Base-by-base conservation (phyloP, 2,797 vertebrate genomes). In the Phoxinus dragarum region DNA sequence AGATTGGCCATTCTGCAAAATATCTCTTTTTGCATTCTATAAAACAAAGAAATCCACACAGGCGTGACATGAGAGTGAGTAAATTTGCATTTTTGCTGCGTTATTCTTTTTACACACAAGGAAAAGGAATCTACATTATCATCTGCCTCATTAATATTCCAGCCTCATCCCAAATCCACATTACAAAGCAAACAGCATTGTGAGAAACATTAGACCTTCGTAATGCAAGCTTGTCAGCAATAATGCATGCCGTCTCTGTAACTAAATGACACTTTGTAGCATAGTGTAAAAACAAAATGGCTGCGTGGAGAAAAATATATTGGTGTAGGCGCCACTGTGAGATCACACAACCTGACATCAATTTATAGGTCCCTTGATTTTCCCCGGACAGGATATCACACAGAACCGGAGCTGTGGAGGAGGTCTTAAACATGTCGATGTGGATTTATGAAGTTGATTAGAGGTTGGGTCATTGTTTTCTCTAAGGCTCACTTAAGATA, bases 361-460 rank as follows among this genome's bases (percentile, higher is more conserved):
- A 88, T 87, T 87, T 88, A 83, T 72, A 78, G 72, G 47, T 47
- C 75, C 61, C 66, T 56, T 14, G 34, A 42, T 75, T 54, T 61
- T 17, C 56, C 34, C 80, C 75, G 81, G 89, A 67, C 11, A 81
- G 81, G 82, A 49, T 36, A 88, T 89, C 86, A 81, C 78, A 72
- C 59, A 80, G 81, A 87, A 87, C 86, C 79, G 85, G 21, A 91
- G 83, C 87, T 84, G 91, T 88, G 67, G 91, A 92, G 88, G 61
- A 42, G 88, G 91, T 91, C 94, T 92, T 92, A 87, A 88, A 90
- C 86, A 89, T 85, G 92, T 92, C 92, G 88, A 90, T 91, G 89
- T 89, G 92, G 90, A 92, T 92, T 90, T 90, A 88, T 87, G 86
- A 93, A 93, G 86, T 87, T 91, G 89, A 93, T 93, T 94, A 92